Base-by-base conservation (phyloP, 2,113 vertebrate genomes). In the Arenaria interpres region DNA sequence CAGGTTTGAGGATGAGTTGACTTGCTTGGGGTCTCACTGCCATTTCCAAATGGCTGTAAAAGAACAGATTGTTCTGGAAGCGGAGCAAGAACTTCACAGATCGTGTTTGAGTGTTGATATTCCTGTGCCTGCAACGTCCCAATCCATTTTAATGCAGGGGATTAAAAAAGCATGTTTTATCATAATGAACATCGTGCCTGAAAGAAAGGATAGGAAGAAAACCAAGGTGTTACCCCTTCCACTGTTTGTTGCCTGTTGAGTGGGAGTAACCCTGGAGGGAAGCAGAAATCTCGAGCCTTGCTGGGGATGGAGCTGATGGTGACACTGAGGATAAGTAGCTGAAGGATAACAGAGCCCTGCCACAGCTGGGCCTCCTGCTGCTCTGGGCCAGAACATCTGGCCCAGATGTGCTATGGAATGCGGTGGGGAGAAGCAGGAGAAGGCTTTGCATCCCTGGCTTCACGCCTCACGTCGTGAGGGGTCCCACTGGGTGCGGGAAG, bases 391-490 rank as follows among this genome's bases (percentile, higher is more conserved):
- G 24, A 17, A 14, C 60, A 32, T 51, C 79, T 51, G 84, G 45
- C 62, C 5, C 3, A 9, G 12, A 7, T 51, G 4, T 6, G 63
- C 30, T 10, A 2, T 5, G 43, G 76, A 32, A 33, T 1, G 1
- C 5, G 37, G 30, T 4, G 59, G 35, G 37, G 41, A 68, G 83
- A 68, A 60, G 74, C 68, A 14, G 76, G 45, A 19, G 39, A 7
- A 12, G 1, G 7, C 56, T 24, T 23, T 2, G 13, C 45, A 1
- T 23, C 3, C 2, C 32, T 20, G 10, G 4, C 32, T 17, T 66
- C 15, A 2, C 48, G 24, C 35, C 35, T 28, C 21, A 3, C 5
- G 2, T 22, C 23, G 57, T n/a, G 57, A 8, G 33, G 33, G 8
- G 45, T 59, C 57, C 13, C 57, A 14, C 8, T 12, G 21, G 57